phyloP scores from a whole-genome alignment of 35 echinoderm and acorn worm genomes.

The Patiria miniata region DNA sequence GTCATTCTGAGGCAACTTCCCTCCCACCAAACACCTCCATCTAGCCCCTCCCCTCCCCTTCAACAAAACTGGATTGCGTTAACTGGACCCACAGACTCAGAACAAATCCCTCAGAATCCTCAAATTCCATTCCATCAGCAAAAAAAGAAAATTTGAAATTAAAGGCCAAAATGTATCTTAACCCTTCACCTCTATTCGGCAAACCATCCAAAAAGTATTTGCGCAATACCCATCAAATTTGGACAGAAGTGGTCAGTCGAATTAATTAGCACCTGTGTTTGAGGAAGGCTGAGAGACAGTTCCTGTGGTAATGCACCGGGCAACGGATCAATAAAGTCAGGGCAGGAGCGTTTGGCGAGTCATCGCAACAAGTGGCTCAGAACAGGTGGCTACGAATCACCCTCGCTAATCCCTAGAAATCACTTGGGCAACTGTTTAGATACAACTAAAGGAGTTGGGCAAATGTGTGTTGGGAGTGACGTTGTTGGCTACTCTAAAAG shows the following conservation, averaged over 20 bases:
- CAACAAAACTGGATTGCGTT: no score
- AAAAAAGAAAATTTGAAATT: neutral
- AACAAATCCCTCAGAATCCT: no score
- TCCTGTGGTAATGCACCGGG: neutral
- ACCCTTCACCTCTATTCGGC: neutral
- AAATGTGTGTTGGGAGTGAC: no score
- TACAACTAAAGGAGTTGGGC: no score
- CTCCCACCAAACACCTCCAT: no score
- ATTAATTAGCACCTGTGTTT: constrained; percentile 30
- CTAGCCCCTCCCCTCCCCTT: no score
- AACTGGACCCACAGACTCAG: no score
- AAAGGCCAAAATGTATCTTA: no score
- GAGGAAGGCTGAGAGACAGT: neutral
- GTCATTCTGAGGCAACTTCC: no score
- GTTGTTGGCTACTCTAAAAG: no score
- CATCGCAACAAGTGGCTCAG: neutral
- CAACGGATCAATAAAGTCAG: neutral
- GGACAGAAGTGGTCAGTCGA: neutral
- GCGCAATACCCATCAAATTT: neutral
- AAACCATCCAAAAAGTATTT: neutral
- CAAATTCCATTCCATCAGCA: neutral
- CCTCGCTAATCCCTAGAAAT: no score
- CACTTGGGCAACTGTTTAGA: no score
- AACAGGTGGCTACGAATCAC: neutral
- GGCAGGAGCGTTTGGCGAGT: neutral